phyloP scores from a whole-genome alignment of 30 jellyfish, hydroid and myxozoan species.

The Aurelia aurita region DNA sequence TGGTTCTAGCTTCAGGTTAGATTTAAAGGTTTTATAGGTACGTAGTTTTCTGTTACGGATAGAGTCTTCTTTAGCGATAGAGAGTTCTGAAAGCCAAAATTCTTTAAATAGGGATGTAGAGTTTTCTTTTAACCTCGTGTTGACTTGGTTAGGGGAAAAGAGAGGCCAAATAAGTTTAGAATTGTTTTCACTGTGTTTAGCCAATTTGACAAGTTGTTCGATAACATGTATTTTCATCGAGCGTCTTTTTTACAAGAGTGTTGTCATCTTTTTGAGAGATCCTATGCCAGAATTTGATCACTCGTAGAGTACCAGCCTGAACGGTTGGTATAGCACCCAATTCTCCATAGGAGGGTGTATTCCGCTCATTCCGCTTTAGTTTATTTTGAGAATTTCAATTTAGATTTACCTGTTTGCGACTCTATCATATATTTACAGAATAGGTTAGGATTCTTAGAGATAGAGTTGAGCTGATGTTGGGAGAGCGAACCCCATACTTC shows the following conservation, averaged over 20 bases:
- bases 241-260: slow-evolving; percentile 1
- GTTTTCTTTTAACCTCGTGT: neutral
- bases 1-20: no score
- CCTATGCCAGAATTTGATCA: neutral
- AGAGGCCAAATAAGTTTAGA: slow-evolving; percentile 4
- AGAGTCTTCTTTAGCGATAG: no score
- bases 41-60: no score
- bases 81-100: slow-evolving; percentile 14
- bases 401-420: slow-evolving; percentile 6
- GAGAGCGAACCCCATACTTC: slow-evolving; percentile 8
- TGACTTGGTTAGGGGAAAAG: slow-evolving; percentile 7
- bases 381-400: slow-evolving; percentile 13
- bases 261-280: neutral
- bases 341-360: neutral
- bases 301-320: neutral
- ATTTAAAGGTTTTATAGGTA: no score
- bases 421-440: slow-evolving; percentile 9
- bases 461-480: slow-evolving; percentile 5
- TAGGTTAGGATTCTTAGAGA: neutral
- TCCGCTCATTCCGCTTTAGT: neutral
- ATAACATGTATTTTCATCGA: neutral
- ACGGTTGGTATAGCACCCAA: neutral
- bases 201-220: slow-evolving; percentile 10
- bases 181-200: slow-evolving; percentile 13
- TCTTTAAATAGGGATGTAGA: neutral